Evolutionary conservation across 1,140 invertebrate species (phyloP), one percentile per base, ranked within the genome.

Genomic region (Heliconius congener): DNA sequence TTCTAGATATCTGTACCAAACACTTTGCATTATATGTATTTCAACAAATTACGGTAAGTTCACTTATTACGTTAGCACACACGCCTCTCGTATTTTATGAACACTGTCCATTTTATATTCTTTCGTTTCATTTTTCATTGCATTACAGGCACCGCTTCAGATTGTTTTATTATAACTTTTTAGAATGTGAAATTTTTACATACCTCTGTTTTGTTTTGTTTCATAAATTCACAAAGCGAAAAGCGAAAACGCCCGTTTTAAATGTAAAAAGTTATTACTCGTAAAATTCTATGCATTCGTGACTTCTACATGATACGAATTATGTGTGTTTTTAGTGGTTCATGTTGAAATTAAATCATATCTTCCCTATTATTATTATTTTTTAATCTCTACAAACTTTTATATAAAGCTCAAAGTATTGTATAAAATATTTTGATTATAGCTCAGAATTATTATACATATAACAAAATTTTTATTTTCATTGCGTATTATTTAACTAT

Each of bases 101-200:
- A 89, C 82, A 86, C 86, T 80, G 74, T 83, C 85, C 84, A 83
- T 88, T 91, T 88, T 81, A 87, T 86, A 90, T 90, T 88, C 84
- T 84, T 89, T 86, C 81, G 46, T 86, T 87, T 87, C 84, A 87
- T 88, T 92, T 52, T 88, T 87, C 86, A 88, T 86, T 77, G 83
- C 84, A 87, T 90, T 85, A 88, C 87, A 85, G 82, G 75, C 82
- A 80, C 82, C 82, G 83, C 84, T 87, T 84, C 83, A 87, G 85
- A 90, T 92, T 90, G 88, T 92, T 92, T 91, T 87, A 91, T 85
- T 87, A 86, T 79, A 86, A 86, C 86, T 87, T 88, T 88, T 88
- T 83, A 86, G 84, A 86, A 87, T 87, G 87, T 85, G 81, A 85
- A 86, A 74, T 87, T 86, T 88, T 88, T 86, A 84, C 88, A 89